Evolutionary conservation across 1,140 invertebrate species (phyloP).

Genomic region (silkworm (Bombyx mori)): ASM3026992v2 NC_085109.1:6209001-6209500

Average conservation of each 20-base stretch:
- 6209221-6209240: conserved; percentile 35
- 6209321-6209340: conserved; percentile 8
- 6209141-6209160: conserved; percentile 1
- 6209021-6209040: too few relatives aligned
- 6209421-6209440: too few relatives aligned
- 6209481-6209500: too few relatives aligned
- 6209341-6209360: background rate
- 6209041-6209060: too few relatives aligned
- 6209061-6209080: too few relatives aligned
- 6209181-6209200: conserved; percentile 12
- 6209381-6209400: background rate
- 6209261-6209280: conserved; percentile 42
- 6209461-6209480: too few relatives aligned
- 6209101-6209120: too few relatives aligned
- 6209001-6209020: too few relatives aligned
- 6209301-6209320: conserved; percentile 28
- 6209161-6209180: conserved; percentile 11
- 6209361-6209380: background rate
- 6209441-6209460: too few relatives aligned
- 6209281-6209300: conserved; percentile 39
- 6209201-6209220: conserved; percentile 22
- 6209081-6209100: too few relatives aligned
- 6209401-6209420: background rate
- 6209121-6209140: background rate
- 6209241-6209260: conserved; percentile 46